Percentiles rank a stretch among this genome's conserved stretches.
Evolutionary conservation across 1,140 invertebrate genomes (phyloP).

Genomic region (Dinoponera quadriceps): DNA sequence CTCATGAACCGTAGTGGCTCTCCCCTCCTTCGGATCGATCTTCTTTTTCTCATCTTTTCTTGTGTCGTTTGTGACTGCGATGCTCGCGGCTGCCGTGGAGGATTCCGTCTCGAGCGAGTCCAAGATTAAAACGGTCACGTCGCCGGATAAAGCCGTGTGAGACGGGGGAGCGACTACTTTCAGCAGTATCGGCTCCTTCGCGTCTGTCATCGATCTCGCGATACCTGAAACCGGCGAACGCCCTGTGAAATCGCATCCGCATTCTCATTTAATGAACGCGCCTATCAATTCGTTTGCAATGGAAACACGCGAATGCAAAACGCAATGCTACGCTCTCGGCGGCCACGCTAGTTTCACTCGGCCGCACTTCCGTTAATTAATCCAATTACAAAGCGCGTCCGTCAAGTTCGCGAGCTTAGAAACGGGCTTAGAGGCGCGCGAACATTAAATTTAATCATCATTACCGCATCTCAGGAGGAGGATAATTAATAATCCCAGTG

Average conservation of each 20-base stretch:
- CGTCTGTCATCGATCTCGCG: slow-evolving; percentile 73
- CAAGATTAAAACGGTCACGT: slow-evolving; percentile 87
- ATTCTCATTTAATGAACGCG: background rate
- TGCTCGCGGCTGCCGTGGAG: slow-evolving; percentile 47
- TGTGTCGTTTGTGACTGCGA: slow-evolving; percentile 21
- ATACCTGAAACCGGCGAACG: slow-evolving; percentile 70
- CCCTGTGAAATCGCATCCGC: background rate
- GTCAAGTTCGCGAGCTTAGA: background rate
- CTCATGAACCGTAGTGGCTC: slow-evolving; percentile 38
- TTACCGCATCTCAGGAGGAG: slow-evolving; percentile 82
- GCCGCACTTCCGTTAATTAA: background rate
- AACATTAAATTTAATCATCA: slow-evolving; percentile 42
- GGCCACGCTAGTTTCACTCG: too few relatives aligned
- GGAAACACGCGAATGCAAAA: background rate
- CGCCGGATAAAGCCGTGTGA: slow-evolving; percentile 89
- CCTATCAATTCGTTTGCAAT: too few relatives aligned
- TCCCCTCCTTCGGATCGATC: slow-evolving; percentile 41
- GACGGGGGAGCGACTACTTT: slow-evolving; percentile 82
- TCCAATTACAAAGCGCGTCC: background rate
- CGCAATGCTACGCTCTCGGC: background rate
- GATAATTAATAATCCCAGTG: slow-evolving; percentile 82
- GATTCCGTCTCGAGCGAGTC: slow-evolving; percentile 69
- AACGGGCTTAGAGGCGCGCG: too few relatives aligned
- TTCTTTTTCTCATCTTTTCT: slow-evolving; percentile 58
- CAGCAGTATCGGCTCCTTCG: slow-evolving; percentile 70